Percentiles rank a stretch among this genome's conserved stretches.
Conservation (phyloP, 1,140 invertebrate genomes). For the Berghia stephanieae region DNA sequence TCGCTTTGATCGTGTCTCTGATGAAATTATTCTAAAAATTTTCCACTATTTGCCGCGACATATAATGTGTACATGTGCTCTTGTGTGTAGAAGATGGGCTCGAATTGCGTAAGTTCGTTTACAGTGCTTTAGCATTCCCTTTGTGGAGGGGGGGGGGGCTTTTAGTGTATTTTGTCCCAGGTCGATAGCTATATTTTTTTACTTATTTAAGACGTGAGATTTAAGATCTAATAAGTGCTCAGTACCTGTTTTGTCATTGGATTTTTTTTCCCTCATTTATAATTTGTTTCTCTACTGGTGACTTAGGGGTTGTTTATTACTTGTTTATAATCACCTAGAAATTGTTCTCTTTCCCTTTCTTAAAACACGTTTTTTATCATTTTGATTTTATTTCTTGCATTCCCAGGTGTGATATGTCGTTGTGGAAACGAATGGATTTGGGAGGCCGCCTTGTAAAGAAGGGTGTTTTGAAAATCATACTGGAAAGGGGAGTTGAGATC, state of each 20-base stretch:
- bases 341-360: not conserved
- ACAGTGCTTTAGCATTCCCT: no score
- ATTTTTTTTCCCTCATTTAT: not conserved
- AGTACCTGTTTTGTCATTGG: not conserved
- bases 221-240: not conserved
- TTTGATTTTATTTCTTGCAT: no score
- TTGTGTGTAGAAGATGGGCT: slow-evolving; percentile 33
- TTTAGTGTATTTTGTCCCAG: no score
- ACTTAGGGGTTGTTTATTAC: not conserved
- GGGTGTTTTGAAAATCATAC: slow-evolving; percentile 27
- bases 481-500: slow-evolving; percentile 29
- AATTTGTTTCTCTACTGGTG: not conserved
- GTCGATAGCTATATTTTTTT: not conserved
- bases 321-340: not conserved
- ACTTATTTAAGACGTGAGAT: not conserved
- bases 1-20: slow-evolving; percentile 24
- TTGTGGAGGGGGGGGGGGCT: no score
- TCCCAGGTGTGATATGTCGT: slow-evolving; percentile 22
- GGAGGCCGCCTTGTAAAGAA: not conserved
- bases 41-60: slow-evolving; percentile 28
- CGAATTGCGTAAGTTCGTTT: slow-evolving; percentile 30
- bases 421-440: slow-evolving; percentile 22
- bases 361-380: no score
- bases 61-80: slow-evolving; percentile 31
- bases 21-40: slow-evolving; percentile 29